These are phyloP conservation scores for Eudemis profundana DNA, from an alignment of 2,888 invertebrate species.

Conservation along the genomic window DNA sequence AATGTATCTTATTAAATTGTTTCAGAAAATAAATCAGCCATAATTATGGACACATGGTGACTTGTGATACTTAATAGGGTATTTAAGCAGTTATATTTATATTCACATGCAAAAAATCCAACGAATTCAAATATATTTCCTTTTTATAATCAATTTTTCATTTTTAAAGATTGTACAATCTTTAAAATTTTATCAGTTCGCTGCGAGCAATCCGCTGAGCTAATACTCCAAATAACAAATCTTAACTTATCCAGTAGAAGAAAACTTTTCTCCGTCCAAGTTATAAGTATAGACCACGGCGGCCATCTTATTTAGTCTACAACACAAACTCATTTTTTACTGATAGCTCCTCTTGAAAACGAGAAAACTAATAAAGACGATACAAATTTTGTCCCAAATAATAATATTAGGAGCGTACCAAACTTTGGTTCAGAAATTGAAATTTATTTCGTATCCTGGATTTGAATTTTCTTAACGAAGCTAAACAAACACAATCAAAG, in stretches of 20 bases:
- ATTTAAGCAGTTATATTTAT: too few species aligned
- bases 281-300: constrained; percentile 9
- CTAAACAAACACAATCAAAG: constrained; percentile 45
- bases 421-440: constrained; percentile 41
- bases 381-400: constrained; percentile 40
- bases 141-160: too few species aligned
- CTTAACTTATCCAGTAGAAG: background rate
- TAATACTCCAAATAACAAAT: constrained; percentile 4
- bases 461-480: constrained; percentile 45
- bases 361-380: constrained; percentile 30
- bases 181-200: background rate
- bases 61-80: too few species aligned
- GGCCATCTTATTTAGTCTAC: constrained; percentile 28
- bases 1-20: too few species aligned
- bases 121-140: too few species aligned
- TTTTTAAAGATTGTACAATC: too few species aligned
- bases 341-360: constrained; percentile 15
- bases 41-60: too few species aligned
- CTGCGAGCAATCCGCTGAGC: background rate
- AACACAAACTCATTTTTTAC: constrained; percentile 43
- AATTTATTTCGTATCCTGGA: constrained; percentile 42
- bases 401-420: constrained; percentile 37
- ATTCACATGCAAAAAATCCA: too few species aligned
- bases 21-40: too few species aligned
- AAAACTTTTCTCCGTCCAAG: background rate